Conservation (phyloP, 2,113 vertebrate species). For the Pterocles burchelli region DNA sequence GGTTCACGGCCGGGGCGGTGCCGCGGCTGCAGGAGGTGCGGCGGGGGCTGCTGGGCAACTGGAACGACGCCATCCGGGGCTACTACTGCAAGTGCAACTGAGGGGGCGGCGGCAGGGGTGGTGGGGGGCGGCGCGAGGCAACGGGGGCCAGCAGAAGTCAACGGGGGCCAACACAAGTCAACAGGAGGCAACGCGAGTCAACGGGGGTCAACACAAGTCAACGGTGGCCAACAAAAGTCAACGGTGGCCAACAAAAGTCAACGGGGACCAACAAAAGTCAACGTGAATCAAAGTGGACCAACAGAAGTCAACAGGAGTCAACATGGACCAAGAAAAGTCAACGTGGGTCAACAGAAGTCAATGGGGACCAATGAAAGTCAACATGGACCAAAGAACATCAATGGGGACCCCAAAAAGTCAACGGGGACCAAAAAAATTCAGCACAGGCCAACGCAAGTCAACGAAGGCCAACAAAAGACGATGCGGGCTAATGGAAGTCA, state of each 20-base stretch:
- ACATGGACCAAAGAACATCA: too few relatives aligned
- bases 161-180: fast-evolving
- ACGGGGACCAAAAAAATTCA: neutral
- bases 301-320: fast-evolving
- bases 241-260: fast-evolving
- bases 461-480: neutral
- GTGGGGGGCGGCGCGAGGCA: fast-evolving
- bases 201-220: fast-evolving
- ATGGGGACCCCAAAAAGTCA: too few relatives aligned
- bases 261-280: fast-evolving
- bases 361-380: fast-evolving
- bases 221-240: fast-evolving
- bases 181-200: neutral
- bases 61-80: slow-evolving; percentile 73
- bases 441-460: too few relatives aligned
- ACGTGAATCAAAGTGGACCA: fast-evolving
- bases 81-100: slow-evolving; percentile 75
- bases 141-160: too few relatives aligned
- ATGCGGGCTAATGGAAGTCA: neutral
- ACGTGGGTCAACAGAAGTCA: fast-evolving
- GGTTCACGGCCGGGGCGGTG: neutral
- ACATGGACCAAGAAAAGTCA: neutral
- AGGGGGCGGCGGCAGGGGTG: neutral
- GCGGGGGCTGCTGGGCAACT: slow-evolving; percentile 61
- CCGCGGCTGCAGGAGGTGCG: slow-evolving; percentile 74